Conservation (phyloP, 2,113 vertebrate species). For the Pseudolaguvia tuberculata region DNA sequence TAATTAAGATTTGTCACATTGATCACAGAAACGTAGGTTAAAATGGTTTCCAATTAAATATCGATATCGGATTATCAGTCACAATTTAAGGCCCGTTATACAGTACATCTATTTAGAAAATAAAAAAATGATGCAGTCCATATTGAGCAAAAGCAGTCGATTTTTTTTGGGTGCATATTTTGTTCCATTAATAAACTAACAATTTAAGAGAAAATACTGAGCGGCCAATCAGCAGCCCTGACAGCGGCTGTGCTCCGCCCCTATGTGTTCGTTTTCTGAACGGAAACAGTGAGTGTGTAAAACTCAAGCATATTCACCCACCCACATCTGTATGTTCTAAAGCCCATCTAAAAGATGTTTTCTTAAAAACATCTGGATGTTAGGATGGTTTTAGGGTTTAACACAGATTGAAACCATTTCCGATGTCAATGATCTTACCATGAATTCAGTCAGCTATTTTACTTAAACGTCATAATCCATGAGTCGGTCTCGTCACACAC, state of each 20-base stretch:
- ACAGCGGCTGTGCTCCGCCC: background rate
- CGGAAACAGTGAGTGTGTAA: slow-evolving; percentile 19
- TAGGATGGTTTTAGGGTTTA: background rate
- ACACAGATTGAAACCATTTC: background rate
- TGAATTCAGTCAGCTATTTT: background rate
- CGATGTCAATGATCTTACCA: background rate
- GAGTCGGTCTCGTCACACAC: background rate
- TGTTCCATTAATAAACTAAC: background rate
- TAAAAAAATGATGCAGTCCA: background rate
- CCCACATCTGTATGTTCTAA: background rate
- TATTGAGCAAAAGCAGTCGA: background rate
- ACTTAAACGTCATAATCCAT: slow-evolving; percentile 31
- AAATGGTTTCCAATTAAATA: background rate
- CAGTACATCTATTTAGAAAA: background rate
- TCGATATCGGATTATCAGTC: slow-evolving; percentile 16
- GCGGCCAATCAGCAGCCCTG: slow-evolving; percentile 19
- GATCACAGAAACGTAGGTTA: background rate
- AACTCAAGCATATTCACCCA: slow-evolving; percentile 11
- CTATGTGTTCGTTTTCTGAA: slow-evolving; percentile 21
- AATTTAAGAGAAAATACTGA: slow-evolving; percentile 12
- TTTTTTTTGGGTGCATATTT: background rate
- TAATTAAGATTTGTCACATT: background rate
- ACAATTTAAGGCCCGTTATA: slow-evolving; percentile 24
- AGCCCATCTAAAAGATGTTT: background rate
- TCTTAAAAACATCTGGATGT: background rate